Base-by-base conservation (phyloP, 2,888 invertebrate genomes). In the Andrena marginata region DNA sequence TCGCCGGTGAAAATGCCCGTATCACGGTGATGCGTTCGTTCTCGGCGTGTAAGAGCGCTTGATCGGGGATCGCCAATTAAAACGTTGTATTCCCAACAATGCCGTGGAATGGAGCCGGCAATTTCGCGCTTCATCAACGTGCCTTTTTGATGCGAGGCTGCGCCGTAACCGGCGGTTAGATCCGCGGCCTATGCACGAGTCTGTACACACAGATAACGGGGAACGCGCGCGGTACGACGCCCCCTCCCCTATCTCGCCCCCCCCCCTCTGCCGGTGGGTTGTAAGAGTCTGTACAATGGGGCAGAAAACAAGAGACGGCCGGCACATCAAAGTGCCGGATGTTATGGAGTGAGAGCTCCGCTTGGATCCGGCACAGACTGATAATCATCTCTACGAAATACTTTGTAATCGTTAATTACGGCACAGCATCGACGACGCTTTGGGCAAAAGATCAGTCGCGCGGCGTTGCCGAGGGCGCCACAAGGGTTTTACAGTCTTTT, bases 341-440 rank as follows among this genome's bases (percentile, higher is more conserved):
- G 94, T 93, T 94, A 93, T 92, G 93, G 92, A 90, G 85, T 83
- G 85, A 80, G 86, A 86, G 89, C 87, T 85, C 84, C 84, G 85
- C 89, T 85, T 5, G 91, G 90, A 93, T 94, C 94, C 94, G 94
- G 94, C 91, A 85, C 91, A 94, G 94, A 93, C 94, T 93, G 93
- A 94, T 94, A 93, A 94, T 94, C 93, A 94, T 93, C 92, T 92
- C 91, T 92, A 93, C 92, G 93, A 93, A 93, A 94, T 94, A 94
- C 93, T 94, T 93, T 93, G 93, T 92, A 93, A 93, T 93, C 93
- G 93, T 94, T 93, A 94, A 94, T 94, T 94, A 94, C 92, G 91
- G 88, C 89, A 76, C 79, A 79, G 78, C 86, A 83, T 85, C 80
- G 88, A 76, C 84, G 35, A 75, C 84, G 65, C 69, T 87, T 88